A percentile compares a stretch with the other conserved stretches of the same genome.
Evolutionary conservation across 2,888 invertebrate genomes (phyloP).

Genomic region (Iphiclides podalirius): DNA sequence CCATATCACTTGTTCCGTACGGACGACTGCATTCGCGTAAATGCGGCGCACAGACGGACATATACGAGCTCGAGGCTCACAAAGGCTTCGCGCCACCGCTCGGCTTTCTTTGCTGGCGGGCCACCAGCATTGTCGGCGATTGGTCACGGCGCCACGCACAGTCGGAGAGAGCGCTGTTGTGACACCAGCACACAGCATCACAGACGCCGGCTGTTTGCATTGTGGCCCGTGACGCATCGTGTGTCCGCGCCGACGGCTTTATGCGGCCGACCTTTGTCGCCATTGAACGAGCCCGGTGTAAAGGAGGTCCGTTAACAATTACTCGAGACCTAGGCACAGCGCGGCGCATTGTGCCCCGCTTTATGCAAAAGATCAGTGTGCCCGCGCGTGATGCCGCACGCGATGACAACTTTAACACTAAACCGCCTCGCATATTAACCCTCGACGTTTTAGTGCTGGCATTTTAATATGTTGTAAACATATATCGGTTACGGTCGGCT

Average conservation of each 20-base stretch:
- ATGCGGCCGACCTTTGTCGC: conserved; percentile 56
- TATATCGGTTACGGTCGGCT: too few species aligned
- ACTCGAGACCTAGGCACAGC: conserved; percentile 48
- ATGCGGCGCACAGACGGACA: too few species aligned
- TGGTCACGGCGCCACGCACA: conserved; percentile 67
- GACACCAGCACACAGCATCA: conserved; percentile 58
- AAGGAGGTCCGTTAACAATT: conserved; percentile 56
- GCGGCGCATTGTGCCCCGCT: conserved; percentile 42
- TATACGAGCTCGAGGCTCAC: too few species aligned
- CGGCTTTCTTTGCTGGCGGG: conserved; percentile 48
- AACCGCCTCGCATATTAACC: conserved; percentile 19
- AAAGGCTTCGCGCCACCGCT: conserved; percentile 55
- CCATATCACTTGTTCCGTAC: too few species aligned
- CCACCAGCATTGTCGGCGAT: conserved; percentile 60
- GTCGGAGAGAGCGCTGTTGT: conserved; percentile 57
- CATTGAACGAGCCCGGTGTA: conserved; percentile 50
- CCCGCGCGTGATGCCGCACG: conserved; percentile 47
- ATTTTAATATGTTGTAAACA: background rate
- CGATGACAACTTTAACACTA: conserved; percentile 24
- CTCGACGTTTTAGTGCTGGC: conserved; percentile 5
- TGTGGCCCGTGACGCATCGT: conserved; percentile 75
- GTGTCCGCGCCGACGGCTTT: conserved; percentile 57
- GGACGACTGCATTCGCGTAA: too few species aligned
- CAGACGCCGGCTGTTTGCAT: conserved; percentile 73
- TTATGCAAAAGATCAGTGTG: conserved; percentile 38